phyloP scores from a whole-genome alignment of 2,888 invertebrate species.

The Drosophila tanythrix region DNA sequence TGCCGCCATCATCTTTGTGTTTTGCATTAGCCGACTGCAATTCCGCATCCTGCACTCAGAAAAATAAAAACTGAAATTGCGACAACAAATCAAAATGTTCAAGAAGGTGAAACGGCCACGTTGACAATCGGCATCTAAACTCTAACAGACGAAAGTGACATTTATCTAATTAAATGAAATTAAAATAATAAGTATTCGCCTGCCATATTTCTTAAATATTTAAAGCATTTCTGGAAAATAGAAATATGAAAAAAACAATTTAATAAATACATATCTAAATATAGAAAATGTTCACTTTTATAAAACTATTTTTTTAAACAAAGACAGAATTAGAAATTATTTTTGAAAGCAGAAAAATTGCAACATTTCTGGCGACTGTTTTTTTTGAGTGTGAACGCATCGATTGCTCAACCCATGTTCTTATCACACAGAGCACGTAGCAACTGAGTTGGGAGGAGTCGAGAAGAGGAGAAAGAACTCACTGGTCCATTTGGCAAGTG shows the following conservation, averaged over 20 bases:
- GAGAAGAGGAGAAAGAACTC: neutral
- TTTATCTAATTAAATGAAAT: neutral
- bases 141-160: neutral
- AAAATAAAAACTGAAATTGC: neutral
- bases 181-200: neutral
- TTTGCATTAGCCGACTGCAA: conserved; percentile 47
- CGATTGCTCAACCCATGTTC: neutral
- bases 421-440: conserved; percentile 53
- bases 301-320: neutral
- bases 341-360: neutral
- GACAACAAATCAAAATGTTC: neutral
- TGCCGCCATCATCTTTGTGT: conserved; percentile 22
- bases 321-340: neutral
- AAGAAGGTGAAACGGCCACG: neutral
- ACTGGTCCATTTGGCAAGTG: conserved; percentile 12
- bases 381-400: neutral
- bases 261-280: neutral
- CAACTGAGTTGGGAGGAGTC: neutral
- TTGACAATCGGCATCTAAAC: neutral
- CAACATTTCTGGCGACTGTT: accelerated
- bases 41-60: conserved; percentile 28
- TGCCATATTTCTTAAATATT: neutral
- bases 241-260: neutral
- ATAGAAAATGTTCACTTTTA: neutral
- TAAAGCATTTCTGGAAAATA: neutral